These are phyloP conservation scores for Psittacus erithacus DNA, from an alignment of 2,113 vertebrate genomes.

Conservation along the genomic window DNA sequence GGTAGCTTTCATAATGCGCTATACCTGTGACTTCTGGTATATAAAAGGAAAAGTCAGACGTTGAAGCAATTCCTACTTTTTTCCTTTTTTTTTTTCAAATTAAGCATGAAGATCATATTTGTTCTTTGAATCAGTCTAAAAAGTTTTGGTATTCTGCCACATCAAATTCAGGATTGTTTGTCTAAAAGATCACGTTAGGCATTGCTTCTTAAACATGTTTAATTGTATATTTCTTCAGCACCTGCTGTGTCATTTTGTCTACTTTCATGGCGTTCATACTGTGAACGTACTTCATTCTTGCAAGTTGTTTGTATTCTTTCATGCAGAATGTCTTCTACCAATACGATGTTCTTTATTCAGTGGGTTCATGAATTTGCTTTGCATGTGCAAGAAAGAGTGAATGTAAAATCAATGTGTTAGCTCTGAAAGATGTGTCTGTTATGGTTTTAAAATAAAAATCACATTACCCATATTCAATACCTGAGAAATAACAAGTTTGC, in stretches of 20 bases:
- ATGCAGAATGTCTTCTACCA: neutral
- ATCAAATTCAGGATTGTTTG: neutral
- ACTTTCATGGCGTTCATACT: neutral
- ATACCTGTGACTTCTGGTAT: neutral
- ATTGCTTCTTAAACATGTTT: neutral
- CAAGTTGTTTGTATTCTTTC: neutral
- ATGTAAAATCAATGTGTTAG: neutral
- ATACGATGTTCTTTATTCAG: neutral
- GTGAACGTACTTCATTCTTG: neutral
- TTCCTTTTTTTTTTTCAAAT: neutral
- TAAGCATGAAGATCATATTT: neutral
- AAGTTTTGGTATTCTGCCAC: neutral
- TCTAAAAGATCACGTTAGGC: neutral
- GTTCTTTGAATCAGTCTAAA: neutral
- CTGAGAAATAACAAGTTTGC: neutral
- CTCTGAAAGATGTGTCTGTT: neutral
- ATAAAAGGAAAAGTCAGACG: neutral
- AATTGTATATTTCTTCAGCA: neutral
- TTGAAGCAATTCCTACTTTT: neutral
- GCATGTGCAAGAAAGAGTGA: neutral
- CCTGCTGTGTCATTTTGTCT: neutral
- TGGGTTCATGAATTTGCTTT: neutral
- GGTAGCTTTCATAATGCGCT: neutral
- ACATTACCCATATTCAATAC: neutral
- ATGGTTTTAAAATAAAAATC: neutral